phyloP scores from a whole-genome alignment of 1,140 invertebrate genomes.

The Trachymyrmex cornetzi region DNA sequence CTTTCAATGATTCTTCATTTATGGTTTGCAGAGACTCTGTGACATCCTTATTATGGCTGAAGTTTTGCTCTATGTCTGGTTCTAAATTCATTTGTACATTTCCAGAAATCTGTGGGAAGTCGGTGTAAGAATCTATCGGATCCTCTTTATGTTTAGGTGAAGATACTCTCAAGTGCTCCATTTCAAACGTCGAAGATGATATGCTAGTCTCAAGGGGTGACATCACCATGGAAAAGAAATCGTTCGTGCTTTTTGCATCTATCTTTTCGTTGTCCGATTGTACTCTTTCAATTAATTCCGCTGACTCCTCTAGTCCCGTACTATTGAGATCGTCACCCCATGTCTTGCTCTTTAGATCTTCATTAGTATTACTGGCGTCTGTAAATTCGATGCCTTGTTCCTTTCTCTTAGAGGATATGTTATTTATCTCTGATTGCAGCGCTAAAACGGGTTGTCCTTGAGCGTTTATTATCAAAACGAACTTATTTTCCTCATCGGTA shows the following conservation, averaged over 20 bases:
- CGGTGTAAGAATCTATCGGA: constrained; percentile 51
- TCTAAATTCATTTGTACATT: constrained; percentile 66
- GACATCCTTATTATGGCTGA: constrained; percentile 64
- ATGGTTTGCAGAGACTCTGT: constrained; percentile 84
- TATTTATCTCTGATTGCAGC: constrained; percentile 74
- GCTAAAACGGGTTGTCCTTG: constrained; percentile 82
- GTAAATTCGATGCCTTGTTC: constrained; percentile 47
- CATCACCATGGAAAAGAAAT: constrained; percentile 86
- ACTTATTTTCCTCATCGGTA: constrained; percentile 81
- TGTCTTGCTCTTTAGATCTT: constrained; percentile 25
- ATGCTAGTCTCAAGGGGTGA: constrained; percentile 82
- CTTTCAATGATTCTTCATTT: constrained; percentile 87
- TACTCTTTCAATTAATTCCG: constrained; percentile 29
- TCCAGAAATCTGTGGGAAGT: constrained; percentile 46
- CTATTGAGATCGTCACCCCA: constrained; percentile 56
- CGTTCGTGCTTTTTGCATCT: constrained; percentile 74
- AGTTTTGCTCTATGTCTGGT: constrained; percentile 60
- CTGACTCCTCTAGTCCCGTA: constrained; percentile 46
- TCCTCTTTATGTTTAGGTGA: constrained; percentile 80
- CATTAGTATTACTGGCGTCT: constrained; percentile 33
- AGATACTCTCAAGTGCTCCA: constrained; percentile 86
- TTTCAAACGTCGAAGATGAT: constrained; percentile 84
- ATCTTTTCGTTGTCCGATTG: constrained; percentile 69
- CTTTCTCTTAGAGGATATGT: constrained; percentile 13
- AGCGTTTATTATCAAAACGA: constrained; percentile 80